phyloP scores from a whole-genome alignment of 1,140 invertebrate species.

The Drosophila arawakana region DNA sequence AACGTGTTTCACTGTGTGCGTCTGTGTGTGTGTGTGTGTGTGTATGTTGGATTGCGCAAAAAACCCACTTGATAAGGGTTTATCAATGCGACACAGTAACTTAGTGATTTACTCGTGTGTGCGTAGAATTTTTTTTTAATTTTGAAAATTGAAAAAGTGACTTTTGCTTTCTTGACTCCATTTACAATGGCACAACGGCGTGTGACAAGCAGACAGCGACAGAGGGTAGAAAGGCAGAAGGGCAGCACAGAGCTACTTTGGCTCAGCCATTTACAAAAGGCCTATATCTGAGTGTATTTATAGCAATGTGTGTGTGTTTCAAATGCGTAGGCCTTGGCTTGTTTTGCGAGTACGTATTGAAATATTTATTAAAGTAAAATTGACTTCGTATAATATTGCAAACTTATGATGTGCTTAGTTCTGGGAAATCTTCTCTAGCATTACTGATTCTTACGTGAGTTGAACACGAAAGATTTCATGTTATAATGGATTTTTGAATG shows the following conservation, averaged over 20 bases:
- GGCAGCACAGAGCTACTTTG: background rate
- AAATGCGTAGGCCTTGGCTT: constrained; percentile 28
- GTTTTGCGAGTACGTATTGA: constrained; percentile 30
- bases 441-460: constrained; percentile 1
- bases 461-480: background rate
- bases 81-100: constrained; percentile 83
- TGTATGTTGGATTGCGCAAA: constrained; percentile 22
- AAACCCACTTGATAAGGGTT: constrained; percentile 76
- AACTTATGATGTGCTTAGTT: constrained; percentile 8
- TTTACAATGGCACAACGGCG: constrained; percentile 44
- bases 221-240: background rate
- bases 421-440: constrained; percentile 8
- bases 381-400: constrained; percentile 29
- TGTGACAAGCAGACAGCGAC: constrained; percentile 49
- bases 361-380: constrained; percentile 47
- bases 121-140: constrained; percentile 76
- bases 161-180: constrained; percentile 77
- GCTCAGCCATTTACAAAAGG: constrained; percentile 13
- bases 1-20: constrained; percentile 57
- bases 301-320: background rate
- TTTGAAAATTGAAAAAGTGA: constrained; percentile 83
- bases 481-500: too few species aligned
- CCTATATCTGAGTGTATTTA: background rate
- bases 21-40: constrained; percentile 17
- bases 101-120: constrained; percentile 83